Evolutionary conservation across 2,888 invertebrate genomes (phyloP), one percentile per base, ranked within the genome.

Genomic region (Sminthurides aquaticus): DNA sequence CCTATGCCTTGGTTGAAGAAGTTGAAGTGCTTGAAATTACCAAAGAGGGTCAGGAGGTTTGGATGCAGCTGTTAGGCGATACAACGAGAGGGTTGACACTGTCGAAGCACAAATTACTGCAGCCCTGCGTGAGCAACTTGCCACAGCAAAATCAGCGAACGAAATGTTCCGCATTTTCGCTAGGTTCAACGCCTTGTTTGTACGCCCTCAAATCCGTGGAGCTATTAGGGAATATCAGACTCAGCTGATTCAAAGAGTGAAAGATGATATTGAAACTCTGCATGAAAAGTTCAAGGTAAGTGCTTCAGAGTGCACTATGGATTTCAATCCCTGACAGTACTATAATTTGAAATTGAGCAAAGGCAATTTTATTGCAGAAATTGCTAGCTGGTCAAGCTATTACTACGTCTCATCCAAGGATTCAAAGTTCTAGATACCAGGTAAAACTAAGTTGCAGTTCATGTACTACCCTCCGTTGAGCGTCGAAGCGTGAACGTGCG

Each of bases 151-250:
- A 81, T 98, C 98, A 81, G 99, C 99, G 24, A 98, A 98, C 78
- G 99, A 99, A 80, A 99, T 99, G 99, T 99, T 99, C 82, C 85
- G 96, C 64, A 99, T 99, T 76, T 92, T 92, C 67, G 74, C 74
- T 5, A 58, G 66, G 22, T 99, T 98, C 82, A 99, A 99, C 80
- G 98, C 98, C 0, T 82, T 99, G 60, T 99, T 99, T 81, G 96
- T 99, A 11, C 87, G 99, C 8, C 98, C 97, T 1, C 98, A 99
- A 80, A 99, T 99, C 78, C 87, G 97, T 62, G 98, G 99, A 56
- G 99, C 99, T 26, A 99, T 99, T 74, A 84, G 98, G 55, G 99
- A 99, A 80, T 99, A 99, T 80, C 99, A 99, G 81, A 97, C 98
- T 0, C 97, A 99, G 79, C 84, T 99, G 63, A 99, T 99, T 77